Percentiles rank a stretch among this genome's conserved stretches.
Conservation (phyloP, 2,888 invertebrate species). For the Ichneumoninae sp. region DNA sequence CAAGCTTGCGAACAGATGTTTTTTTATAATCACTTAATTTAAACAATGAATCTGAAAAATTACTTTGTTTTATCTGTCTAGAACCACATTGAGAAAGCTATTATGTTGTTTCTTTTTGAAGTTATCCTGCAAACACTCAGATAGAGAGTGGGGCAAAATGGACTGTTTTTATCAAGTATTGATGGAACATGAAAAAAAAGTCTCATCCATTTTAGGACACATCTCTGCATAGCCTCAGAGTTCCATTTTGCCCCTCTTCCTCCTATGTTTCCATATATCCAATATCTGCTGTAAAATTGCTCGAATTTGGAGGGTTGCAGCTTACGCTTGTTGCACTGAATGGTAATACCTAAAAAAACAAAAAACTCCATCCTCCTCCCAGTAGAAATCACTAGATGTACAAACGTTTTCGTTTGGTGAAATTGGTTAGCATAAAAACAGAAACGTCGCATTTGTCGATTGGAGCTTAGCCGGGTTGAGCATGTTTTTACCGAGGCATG, state of each 20-base stretch:
- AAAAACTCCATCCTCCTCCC: constrained; percentile 8
- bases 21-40: no score
- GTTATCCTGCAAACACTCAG: no score
- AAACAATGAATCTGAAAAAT: background rate
- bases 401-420: constrained; percentile 3
- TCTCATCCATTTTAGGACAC: background rate
- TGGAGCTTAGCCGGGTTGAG: constrained; percentile 75
- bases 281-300: background rate
- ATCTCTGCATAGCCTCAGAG: background rate
- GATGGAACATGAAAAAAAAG: background rate
- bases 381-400: constrained; percentile 28
- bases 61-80: background rate
- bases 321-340: constrained; percentile 57
- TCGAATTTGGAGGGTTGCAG: constrained; percentile 13
- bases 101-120: no score
- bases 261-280: background rate
- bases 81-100: background rate
- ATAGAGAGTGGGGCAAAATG: no score
- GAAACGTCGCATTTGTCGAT: constrained; percentile 76
- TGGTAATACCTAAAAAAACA: constrained; percentile 19
- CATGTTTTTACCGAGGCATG: constrained; percentile 80
- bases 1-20: no score
- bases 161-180: background rate
- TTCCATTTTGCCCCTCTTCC: background rate
- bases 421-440: background rate